Evolutionary conservation across 2,797 vertebrate genomes (phyloP), one percentile per base, ranked within the genome.

Genomic region (Macropodus opercularis): DNA sequence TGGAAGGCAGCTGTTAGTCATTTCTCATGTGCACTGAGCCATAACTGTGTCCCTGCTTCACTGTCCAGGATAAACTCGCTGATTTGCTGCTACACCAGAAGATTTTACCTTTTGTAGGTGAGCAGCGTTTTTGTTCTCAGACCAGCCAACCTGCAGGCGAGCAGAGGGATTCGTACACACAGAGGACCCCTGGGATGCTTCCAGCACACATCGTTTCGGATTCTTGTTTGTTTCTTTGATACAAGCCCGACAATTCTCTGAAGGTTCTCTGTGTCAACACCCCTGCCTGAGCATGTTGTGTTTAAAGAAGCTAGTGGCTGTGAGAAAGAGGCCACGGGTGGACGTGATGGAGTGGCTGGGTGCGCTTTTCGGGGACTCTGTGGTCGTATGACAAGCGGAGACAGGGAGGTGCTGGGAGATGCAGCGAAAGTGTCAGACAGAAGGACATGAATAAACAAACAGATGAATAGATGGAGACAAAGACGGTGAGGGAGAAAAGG

Each of bases 401-500:
- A 26, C 43, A 26, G 47, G 29, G 64, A 75, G 55, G 39, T 35
- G 39, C 27, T 40, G 23, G 14, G 69, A 67, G 59, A 75, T 41
- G 9, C 41, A 44, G 60, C 51, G 50, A 5, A 49, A 75, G 55
- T 78, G 65, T 83, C 60, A 59, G 70, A 63, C 56, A 70, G 76
- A 67, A 54, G 43, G 71, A 85, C 70, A 68, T 62, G 73, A 76
- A 85, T 77, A 85, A 80, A 80, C 68, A 87, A 77, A 60, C n/a
- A 71, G 75, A 75, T 76, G 71, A 83, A 83, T 63, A 53, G 77
- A 58, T 58, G 69, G 62, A 81, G 63, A 75, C 63, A 77, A 85
- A 86, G 73, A 75, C 55, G 34, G 64, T 34, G 69, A 67, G 53
- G 46, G 68, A 65, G 32, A 65, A 46, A 79, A 63, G 61, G 64